A percentile compares a stretch with the other conserved stretches of the same genome.
Evolutionary conservation across 2,797 vertebrate genomes (phyloP).

Genomic region (Aratinga solstitialis): DNA sequence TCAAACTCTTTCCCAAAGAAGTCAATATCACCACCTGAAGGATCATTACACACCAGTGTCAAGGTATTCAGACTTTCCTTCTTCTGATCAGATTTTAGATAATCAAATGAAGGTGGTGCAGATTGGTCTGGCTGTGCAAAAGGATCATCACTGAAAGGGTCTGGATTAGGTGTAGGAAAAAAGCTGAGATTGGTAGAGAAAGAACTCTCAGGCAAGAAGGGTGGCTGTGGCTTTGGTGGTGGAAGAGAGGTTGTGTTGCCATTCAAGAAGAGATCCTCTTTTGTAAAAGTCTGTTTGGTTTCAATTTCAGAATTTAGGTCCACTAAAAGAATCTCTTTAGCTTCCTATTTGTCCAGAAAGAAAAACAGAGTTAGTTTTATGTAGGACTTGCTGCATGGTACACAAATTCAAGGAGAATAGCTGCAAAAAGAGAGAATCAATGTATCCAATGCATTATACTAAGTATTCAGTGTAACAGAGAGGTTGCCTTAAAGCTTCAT

Average conservation of each 20-base stretch:
- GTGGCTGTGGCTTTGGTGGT: conserved; percentile 78
- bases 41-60: conserved; percentile 70
- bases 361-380: conserved; percentile 58
- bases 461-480: background rate
- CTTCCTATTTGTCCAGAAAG: conserved; percentile 87
- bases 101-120: conserved; percentile 72
- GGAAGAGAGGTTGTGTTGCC: conserved; percentile 79
- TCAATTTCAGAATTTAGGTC: conserved; percentile 95
- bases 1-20: conserved; percentile 84
- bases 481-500: background rate
- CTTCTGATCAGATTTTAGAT: conserved; percentile 75
- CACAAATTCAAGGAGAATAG: background rate
- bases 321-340: conserved; percentile 95
- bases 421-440: background rate
- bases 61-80: conserved; percentile 68
- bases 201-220: conserved; percentile 80
- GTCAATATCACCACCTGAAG: conserved; percentile 79
- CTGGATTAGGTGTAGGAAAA: conserved; percentile 89
- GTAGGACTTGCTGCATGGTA: background rate
- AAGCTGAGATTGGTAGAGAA: conserved; percentile 87
- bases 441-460: background rate
- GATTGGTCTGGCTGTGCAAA: conserved; percentile 79
- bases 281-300: conserved; percentile 92
- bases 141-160: conserved; percentile 93
- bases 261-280: conserved; percentile 85